Conservation (phyloP, 2,888 invertebrate genomes). For the Thecocarcelia acutangulata region DNA sequence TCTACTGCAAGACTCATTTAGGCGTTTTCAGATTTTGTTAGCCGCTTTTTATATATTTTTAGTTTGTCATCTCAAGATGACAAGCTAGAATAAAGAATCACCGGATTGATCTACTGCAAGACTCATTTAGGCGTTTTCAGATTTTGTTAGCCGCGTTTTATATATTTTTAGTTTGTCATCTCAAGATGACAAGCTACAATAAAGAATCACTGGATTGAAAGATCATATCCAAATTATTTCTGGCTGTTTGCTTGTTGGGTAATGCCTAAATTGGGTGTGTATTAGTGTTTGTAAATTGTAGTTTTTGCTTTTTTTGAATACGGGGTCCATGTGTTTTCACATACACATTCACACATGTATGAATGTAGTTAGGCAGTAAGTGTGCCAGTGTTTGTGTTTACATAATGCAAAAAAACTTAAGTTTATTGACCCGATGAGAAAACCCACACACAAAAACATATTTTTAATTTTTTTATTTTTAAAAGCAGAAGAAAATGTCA, state of each 20-base stretch:
- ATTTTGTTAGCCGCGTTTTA: too few species aligned
- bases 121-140: too few species aligned
- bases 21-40: too few species aligned
- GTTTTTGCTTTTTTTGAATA: conserved; percentile 23
- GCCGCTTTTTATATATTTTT: too few species aligned
- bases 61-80: too few species aligned
- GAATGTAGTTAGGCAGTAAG: not conserved
- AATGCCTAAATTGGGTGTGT: conserved; percentile 5
- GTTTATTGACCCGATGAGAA: conserved; percentile 40
- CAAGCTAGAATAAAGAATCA: too few species aligned
- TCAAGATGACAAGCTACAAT: too few species aligned
- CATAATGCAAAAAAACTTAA: conserved; percentile 21
- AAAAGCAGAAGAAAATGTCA: conserved; percentile 25
- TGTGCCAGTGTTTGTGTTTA: not conserved
- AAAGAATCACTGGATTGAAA: too few species aligned
- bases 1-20: too few species aligned
- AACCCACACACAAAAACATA: not conserved
- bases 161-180: too few species aligned
- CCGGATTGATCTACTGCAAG: too few species aligned
- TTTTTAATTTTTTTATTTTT: conserved; percentile 15
- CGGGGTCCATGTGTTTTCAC: conserved; percentile 34
- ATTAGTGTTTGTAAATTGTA: conserved; percentile 17
- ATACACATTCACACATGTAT: not conserved
- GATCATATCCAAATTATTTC: too few species aligned
- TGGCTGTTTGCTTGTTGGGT: not conserved